Base-by-base conservation (phyloP, 2,113 vertebrate genomes). In the Stigmatopora nigra region DNA sequence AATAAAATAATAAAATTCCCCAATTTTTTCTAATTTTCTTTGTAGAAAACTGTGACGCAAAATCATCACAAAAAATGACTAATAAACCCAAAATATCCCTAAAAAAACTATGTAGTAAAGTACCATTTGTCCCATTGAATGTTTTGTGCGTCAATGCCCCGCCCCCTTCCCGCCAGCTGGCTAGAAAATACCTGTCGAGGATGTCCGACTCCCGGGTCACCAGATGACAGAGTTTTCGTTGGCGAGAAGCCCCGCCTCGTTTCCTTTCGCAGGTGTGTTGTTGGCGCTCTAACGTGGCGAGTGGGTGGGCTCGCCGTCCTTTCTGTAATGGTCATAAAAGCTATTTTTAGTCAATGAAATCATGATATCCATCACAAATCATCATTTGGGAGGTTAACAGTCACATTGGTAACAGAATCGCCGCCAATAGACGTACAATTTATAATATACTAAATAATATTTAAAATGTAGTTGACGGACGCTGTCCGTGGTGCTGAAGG, bases 191-290 rank as follows among this genome's bases (percentile, higher is more conserved):
- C 58, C 36, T 44, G 58, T 11, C 15, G 17, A 31, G 17, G 31
- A 38, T 17, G 36, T 60, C 58, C 36, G 38, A 60, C 58, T 59
- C 57, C 57, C 57, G 36, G 57, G 57, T 59, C 58, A 44, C 58
- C 17, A 2, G 22, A 22, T 13, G 11, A 20, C n/a, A n/a, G n/a
- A 3, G 5, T 19, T 60, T 19, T 36, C 17, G 35, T 9, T 10
- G 58, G 19, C 13, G 35, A 38, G 57, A 8, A 3, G 3, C 57
- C 17, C 38, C 57, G 31, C 20, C 15, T 59, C 25, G 36, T 38
- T 58, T 36, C 56, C 56, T 58, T 36, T 31, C 15, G 9, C 31
- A 58, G 56, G 56, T 36, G 56, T 38, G 56, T 16, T 38, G 56
- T 16, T 59, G 57, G 35, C 57, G 35, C 4, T 1, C 38, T 8